Percentiles rank a stretch among this genome's conserved stretches.
phyloP scores from a whole-genome alignment of 2,888 invertebrate genomes.

The Meiosimyza platycephala region DNA sequence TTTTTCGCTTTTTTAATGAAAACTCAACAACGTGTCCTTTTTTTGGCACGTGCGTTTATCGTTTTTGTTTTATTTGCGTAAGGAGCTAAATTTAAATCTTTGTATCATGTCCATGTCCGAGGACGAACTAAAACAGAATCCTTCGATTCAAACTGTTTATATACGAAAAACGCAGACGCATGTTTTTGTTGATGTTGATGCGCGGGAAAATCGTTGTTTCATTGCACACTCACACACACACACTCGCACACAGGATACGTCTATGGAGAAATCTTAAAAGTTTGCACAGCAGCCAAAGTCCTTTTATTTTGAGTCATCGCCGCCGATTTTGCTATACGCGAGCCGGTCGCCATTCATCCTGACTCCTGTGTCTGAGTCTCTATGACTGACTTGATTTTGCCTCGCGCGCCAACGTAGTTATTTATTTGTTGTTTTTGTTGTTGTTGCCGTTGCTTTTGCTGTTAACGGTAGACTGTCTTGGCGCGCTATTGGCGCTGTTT shows the following conservation, averaged over 20 bases:
- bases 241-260: slow-evolving; percentile 33
- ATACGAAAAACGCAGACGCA: slow-evolving; percentile 54
- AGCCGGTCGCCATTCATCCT: slow-evolving; percentile 59
- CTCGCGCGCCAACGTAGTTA: slow-evolving; percentile 35
- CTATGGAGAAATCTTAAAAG: neutral
- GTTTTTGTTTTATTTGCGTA: slow-evolving; percentile 16
- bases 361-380: slow-evolving; percentile 55
- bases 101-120: slow-evolving; percentile 54
- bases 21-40: neutral
- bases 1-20: neutral
- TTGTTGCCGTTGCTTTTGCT: neutral
- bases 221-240: slow-evolving; percentile 33
- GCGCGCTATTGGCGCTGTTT: slow-evolving; percentile 39
- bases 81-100: slow-evolving; percentile 48
- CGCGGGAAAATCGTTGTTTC: slow-evolving; percentile 57
- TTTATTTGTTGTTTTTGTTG: slow-evolving; percentile 34
- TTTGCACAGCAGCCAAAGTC: slow-evolving; percentile 38
- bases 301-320: slow-evolving; percentile 44
- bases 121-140: slow-evolving; percentile 56
- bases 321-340: slow-evolving; percentile 46
- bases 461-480: slow-evolving; percentile 38
- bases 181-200: slow-evolving; percentile 36
- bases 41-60: slow-evolving; percentile 2
- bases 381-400: slow-evolving; percentile 44
- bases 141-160: slow-evolving; percentile 53